Percentiles rank a stretch among this genome's conserved stretches.
phyloP scores from a whole-genome alignment of 2,888 invertebrate species.

The Monoplex corrugatus region DNA sequence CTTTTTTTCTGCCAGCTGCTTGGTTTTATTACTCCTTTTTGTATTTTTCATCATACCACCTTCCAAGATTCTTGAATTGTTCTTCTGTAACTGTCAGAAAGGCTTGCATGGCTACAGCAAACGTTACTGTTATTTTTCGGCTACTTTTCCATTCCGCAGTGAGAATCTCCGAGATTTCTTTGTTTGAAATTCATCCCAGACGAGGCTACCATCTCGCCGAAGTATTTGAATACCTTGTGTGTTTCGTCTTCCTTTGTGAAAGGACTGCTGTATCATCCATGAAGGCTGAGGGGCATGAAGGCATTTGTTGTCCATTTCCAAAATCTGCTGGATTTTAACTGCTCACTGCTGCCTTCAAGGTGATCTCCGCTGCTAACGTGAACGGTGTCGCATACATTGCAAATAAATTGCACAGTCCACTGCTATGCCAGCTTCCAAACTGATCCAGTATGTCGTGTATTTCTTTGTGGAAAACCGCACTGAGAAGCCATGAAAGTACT shows the following conservation, averaged over 20 bases:
- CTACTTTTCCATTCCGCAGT: constrained; percentile 15
- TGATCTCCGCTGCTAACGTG: background rate
- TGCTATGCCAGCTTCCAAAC: no score
- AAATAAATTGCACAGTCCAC: constrained; percentile 10
- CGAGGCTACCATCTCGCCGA: background rate
- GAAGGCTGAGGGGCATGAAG: background rate
- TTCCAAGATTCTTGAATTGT: constrained; percentile 11
- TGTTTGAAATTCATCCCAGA: background rate
- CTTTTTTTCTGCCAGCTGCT: background rate
- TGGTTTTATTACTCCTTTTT: background rate
- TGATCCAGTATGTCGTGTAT: background rate
- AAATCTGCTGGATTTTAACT: background rate
- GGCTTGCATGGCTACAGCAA: background rate
- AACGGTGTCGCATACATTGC: no score
- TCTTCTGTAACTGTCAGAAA: constrained; percentile 22
- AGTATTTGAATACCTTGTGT: background rate
- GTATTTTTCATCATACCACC: constrained; percentile 7
- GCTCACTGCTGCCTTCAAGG: background rate
- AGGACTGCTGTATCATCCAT: constrained; percentile 6
- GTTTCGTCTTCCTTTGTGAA: background rate
- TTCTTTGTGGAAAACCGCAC: background rate
- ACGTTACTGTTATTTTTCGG: background rate
- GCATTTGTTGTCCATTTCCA: background rate
- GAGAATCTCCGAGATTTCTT: constrained; percentile 12
- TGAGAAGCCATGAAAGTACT: background rate